Base-by-base conservation (phyloP, 2,113 vertebrate genomes). In the Burhinus bistriatus region DNA sequence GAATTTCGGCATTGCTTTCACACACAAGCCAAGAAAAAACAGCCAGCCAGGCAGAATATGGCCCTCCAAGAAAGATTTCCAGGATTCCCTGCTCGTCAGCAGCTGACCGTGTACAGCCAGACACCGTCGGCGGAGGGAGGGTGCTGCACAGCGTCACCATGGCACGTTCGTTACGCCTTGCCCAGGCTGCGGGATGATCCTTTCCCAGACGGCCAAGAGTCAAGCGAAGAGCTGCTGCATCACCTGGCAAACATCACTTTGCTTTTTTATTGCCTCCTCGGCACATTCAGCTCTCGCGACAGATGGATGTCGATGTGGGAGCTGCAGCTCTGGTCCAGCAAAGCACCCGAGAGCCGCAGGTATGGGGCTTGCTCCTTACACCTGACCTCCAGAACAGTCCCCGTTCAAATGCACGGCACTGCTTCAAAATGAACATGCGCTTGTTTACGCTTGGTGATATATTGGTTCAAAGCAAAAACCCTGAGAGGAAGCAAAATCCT, bases 281-380 rank as follows among this genome's bases (percentile, higher is more conserved):
- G 34, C 3, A 5, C 5, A 0, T 3, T 27, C 77, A 34, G 73
- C 69, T 55, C 73, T 22, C 7, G 0, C 3, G 5, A 75, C 57
- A 49, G 14, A 18, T 12, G 9, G 1, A 20, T 4, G 1, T 11
- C 5, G 2, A 8, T 1, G 3, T 2, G 54, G 83, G 25, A 78
- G 85, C 59, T 18, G 54, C 4, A 2, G 25, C 81, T 44, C 49
- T 19, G 64, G 2, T 9, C 44, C 42, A 34, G 47, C 44, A 69
- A 51, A 47, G 73, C 40, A 6, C 38, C 45, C 6, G 15, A 36
- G 61, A 89, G 57, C 57, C 0, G 6, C 40, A 58, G 1, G 32
- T n/a, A 34, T 1, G 0, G n/a, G 38, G 29, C 17, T 29, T 3
- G 54, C 36, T 55, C 55, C 57, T 2, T 0, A 38, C 22, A 1